Evolutionary conservation across 2,888 invertebrate species (phyloP), one percentile per base, ranked within the genome.

Genomic region (Eupeodes latifasciatus): DNA sequence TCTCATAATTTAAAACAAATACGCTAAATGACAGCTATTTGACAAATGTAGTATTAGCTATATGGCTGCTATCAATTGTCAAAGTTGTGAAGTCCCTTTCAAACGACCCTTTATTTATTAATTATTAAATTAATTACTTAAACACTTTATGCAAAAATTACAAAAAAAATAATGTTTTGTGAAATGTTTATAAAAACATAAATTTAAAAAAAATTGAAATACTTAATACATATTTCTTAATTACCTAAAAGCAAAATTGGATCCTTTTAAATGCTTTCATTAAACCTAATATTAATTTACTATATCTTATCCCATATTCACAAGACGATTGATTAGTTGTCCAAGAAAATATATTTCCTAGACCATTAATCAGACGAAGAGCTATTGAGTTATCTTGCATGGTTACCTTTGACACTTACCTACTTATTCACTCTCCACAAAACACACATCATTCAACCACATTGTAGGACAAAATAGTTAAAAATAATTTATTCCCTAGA

Each of bases 281-380:
- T 16, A 19, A 69, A 40, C 12, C 40, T 36, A 34, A 53, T 19
- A 69, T 53, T 6, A 51, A 67, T 12, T 36, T 36, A 55, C n/a
- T n/a, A 11, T 55, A 16, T 36, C 19, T 27, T 7, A 64, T 34
- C 12, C 16, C 19, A 34, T 55, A 51, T 67, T 16, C 55, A 5
- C 14, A 69, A 53, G 40, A 69, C 53, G 19, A 69, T 69, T 36
- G 67, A 69, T 69, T 69, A 69, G 53, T 40, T 69, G 53, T 69
- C 69, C 55, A 19, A 69, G 53, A 55, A 55, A 53, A 40, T 14
- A 55, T 12, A 69, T 55, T 19, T 40, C 19, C 53, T 9, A 16
- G 53, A 69, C 16, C 69, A 69, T 69, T 55, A 53, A 69, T 69
- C 69, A 69, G 19, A 69, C 40, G 36, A 69, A 55, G 53, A 69